Conservation (phyloP, 2,113 vertebrate species). For the Pelodiscus sinensis region DNA sequence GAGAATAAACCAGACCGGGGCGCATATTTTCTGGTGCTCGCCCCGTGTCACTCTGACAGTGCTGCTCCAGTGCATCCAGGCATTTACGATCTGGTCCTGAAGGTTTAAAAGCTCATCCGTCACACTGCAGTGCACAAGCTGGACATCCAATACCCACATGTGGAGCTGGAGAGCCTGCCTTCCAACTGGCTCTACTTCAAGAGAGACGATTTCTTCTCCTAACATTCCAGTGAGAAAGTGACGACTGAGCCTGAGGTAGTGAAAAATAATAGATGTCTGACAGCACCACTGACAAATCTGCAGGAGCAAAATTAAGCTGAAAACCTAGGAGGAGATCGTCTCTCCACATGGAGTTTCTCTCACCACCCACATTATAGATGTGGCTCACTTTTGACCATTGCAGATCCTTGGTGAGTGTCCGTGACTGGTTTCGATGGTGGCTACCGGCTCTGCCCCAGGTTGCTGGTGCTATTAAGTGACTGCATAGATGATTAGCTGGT, state of each 20-base stretch:
- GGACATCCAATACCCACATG: not conserved
- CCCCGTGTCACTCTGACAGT: conserved; percentile 35
- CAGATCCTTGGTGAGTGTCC: no score
- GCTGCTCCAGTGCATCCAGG: not conserved
- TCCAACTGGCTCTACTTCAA: not conserved
- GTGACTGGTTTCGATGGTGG: no score
- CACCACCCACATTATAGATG: no score
- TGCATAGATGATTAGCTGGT: no score
- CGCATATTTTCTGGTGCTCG: conserved; percentile 16
- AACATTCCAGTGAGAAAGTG: not conserved
- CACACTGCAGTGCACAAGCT: fast-evolving
- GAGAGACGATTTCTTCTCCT: fast-evolving
- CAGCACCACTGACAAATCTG: no score
- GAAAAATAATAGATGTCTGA: no score
- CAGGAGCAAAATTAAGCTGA: no score
- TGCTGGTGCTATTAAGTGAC: no score
- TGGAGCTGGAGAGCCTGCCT: fast-evolving
- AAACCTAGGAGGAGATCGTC: no score
- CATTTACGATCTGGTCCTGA: not conserved
- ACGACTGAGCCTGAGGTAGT: not conserved
- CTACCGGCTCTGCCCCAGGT: no score
- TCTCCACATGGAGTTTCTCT: no score
- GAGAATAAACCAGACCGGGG: not conserved
- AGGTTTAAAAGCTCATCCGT: not conserved
- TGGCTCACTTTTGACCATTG: no score